These are phyloP conservation scores for Rhizomys pruinosus DNA, from an alignment of 2,113 vertebrate genomes.

Conservation along the genomic window DNA sequence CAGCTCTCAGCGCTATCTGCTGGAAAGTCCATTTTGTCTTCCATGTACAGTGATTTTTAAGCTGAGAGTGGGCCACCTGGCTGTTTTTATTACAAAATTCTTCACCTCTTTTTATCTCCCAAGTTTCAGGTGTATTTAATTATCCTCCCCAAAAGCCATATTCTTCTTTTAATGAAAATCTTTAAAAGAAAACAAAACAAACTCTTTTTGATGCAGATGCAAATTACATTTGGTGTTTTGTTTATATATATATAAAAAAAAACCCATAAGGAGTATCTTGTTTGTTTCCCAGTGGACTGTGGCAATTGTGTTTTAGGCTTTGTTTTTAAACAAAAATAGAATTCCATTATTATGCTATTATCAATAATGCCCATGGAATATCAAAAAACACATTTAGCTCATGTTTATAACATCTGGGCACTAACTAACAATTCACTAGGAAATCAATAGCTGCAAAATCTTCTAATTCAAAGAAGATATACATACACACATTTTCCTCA, in stretches of 20 bases:
- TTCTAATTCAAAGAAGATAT: conserved; percentile 15
- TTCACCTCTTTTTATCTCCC: conserved; percentile 72
- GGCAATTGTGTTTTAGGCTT: not conserved
- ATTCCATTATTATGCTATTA: conserved; percentile 59
- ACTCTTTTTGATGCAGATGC: conserved; percentile 33
- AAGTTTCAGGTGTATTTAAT: conserved; percentile 68
- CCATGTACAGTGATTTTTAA: conserved; percentile 28
- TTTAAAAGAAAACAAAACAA: not conserved
- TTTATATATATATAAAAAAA: conserved; percentile 23
- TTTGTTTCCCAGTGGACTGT: conserved; percentile 3
- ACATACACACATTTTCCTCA: not conserved
- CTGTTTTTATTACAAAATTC: conserved; percentile 67
- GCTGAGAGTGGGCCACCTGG: not conserved
- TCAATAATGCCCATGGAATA: conserved; percentile 24
- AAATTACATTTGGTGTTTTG: conserved; percentile 68
- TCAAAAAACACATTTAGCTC: conserved; percentile 40
- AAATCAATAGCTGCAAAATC: not conserved
- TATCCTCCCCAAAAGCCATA: conserved; percentile 54
- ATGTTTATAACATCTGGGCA: not conserved
- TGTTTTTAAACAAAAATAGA: conserved; percentile 63
- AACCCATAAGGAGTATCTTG: not conserved
- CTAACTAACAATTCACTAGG: conserved; percentile 37
- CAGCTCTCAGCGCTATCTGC: not conserved
- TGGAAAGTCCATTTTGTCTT: conserved; percentile 9
- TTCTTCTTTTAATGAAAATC: conserved; percentile 71